These are phyloP conservation scores for Formica exsecta DNA, from an alignment of 1,140 invertebrate genomes.

Conservation along the genomic window DNA sequence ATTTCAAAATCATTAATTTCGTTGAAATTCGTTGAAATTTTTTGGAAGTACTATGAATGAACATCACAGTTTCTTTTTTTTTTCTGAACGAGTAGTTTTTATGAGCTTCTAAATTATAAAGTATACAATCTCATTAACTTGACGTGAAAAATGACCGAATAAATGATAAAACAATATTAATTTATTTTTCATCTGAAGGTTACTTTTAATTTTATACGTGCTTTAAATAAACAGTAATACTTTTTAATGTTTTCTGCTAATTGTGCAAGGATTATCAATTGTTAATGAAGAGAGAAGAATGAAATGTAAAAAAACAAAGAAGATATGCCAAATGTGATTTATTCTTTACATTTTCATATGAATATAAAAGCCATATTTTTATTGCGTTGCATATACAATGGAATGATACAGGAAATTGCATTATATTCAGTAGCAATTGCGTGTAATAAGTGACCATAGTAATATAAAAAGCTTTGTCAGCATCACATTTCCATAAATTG, in stretches of 20 bases:
- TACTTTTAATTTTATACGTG: not conserved
- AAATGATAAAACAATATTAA: not conserved
- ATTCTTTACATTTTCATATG: not conserved
- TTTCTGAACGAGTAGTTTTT: not conserved
- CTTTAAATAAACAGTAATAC: not conserved
- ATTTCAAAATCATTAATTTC: not conserved
- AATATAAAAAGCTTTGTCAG: not conserved
- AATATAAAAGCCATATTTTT: not conserved
- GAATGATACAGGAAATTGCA: slow-evolving; percentile 13
- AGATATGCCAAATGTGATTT: not conserved
- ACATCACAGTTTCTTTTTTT: not conserved
- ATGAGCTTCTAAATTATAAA: not conserved
- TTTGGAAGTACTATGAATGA: not conserved
- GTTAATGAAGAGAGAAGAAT: not conserved
- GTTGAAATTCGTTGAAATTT: not conserved
- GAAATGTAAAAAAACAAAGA: not conserved
- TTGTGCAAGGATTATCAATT: not conserved
- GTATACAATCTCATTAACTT: not conserved
- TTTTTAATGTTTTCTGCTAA: not conserved
- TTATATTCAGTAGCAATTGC: slow-evolving; percentile 10
- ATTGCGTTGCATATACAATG: slow-evolving; percentile 10
- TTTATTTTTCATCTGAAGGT: not conserved
- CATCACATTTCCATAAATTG: slow-evolving; percentile 39
- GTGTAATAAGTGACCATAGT: not conserved
- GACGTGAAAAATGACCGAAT: not conserved